A percentile compares a stretch with the other conserved stretches of the same genome.
phyloP scores from a whole-genome alignment of 2,113 vertebrate genomes.

The Ceuthmochares aereus region DNA sequence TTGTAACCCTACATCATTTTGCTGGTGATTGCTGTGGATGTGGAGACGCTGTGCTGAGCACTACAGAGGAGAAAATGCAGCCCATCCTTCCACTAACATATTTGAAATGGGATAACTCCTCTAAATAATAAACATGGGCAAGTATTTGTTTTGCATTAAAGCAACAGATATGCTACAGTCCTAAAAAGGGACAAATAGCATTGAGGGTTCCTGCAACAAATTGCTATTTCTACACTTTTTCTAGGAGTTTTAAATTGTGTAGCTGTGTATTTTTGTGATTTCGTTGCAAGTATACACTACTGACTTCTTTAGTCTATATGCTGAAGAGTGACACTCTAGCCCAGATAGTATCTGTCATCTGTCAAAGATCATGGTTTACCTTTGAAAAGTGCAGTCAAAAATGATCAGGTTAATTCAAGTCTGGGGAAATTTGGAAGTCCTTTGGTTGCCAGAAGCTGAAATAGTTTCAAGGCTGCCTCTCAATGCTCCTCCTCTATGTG shows the following conservation, averaged over 20 bases:
- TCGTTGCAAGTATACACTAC: background rate
- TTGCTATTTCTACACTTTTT: background rate
- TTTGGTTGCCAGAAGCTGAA: background rate
- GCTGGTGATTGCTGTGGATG: accelerated
- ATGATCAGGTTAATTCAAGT: background rate
- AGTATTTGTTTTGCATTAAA: background rate
- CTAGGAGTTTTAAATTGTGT: background rate
- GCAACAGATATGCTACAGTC: background rate
- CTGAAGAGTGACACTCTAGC: background rate
- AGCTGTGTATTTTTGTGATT: background rate
- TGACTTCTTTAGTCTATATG: background rate
- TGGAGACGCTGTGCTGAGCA: accelerated
- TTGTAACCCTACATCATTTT: accelerated
- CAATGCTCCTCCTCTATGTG: background rate
- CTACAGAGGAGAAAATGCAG: accelerated
- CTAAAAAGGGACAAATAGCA: background rate
- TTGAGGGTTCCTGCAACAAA: background rate
- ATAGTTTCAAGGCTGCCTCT: background rate
- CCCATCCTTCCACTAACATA: background rate
- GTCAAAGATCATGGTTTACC: background rate
- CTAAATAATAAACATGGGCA: background rate
- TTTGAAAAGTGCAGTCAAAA: background rate
- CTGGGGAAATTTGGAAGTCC: background rate
- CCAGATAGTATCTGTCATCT: background rate
- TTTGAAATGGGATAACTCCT: accelerated